Base-by-base conservation (phyloP, 2,113 vertebrate genomes). In the Datnioides undecimradiatus region DNA sequence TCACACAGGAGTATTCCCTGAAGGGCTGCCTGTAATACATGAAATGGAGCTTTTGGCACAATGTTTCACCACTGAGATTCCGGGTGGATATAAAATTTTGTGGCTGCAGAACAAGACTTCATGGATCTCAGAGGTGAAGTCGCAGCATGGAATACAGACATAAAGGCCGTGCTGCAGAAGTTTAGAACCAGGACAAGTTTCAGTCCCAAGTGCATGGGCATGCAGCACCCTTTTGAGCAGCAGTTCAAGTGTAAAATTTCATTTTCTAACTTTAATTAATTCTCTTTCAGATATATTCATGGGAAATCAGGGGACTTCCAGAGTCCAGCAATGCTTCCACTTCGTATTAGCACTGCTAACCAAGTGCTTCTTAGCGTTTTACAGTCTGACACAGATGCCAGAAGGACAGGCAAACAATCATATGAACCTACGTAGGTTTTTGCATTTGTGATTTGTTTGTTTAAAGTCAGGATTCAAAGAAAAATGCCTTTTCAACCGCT, bases 31-130 rank as follows among this genome's bases (percentile, higher is more conserved):
- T 79, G 83, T 87, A 88, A 90, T 87, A 91, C 88, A 89, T 79
- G 82, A 90, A 89, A 89, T 83, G 87, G 78, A 89, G 85, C 88
- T 88, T 84, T 87, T 88, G 89, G 90, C 89, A 76, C 77, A 59
- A n/a, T 57, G 73, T 88, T 81, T 84, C 83, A 72, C 77, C 70
- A 13, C 75, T 46, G 66, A 89, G 85, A 84, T 83, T 81, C 63
- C 1, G 19, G 73, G 85, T 51, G 72, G 73, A 84, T 75, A 71
- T 51, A 58, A 74, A 63, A 33, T 43, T 41, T 43, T 64, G 71
- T 70, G 67, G 84, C 83, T 79, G 75, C 72, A 71, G 73, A 84
- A 60, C 77, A 68, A 83, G 71, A 76, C 45, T 63, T 46, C 14
- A 17, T 29, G 34, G 52, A 63, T 83, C 64, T 80, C 63, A 38